Percentiles rank a stretch among this genome's conserved stretches.
These are phyloP conservation scores for Tichodroma muraria DNA, from an alignment of 2,113 vertebrate species.

Conservation along the genomic window DNA sequence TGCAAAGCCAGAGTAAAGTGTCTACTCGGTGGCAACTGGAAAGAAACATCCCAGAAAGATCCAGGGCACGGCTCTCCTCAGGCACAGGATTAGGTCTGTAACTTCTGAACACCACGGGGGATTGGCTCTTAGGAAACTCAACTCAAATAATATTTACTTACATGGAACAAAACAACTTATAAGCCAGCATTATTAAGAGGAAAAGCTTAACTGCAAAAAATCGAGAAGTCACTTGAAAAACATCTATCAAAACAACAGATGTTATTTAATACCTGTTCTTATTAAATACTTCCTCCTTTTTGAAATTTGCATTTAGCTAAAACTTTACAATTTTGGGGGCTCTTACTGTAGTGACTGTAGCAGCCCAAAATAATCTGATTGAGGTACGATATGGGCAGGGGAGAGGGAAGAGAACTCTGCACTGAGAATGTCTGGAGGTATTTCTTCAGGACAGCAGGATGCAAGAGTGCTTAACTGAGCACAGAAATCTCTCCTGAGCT, in stretches of 20 bases:
- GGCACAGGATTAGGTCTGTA: neutral
- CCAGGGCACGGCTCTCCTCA: neutral
- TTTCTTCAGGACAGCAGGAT: neutral
- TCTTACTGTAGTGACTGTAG: neutral
- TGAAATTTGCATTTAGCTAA: neutral
- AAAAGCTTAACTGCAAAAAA: neutral
- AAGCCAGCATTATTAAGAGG: neutral
- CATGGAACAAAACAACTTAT: neutral
- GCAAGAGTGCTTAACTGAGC: neutral
- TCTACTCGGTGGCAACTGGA: neutral
- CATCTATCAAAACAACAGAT: neutral
- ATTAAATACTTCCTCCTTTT: neutral
- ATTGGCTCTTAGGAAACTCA: neutral
- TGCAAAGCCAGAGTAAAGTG: neutral
- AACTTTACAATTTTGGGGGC: neutral
- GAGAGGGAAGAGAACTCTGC: neutral
- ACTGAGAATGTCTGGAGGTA: neutral
- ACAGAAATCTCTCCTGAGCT: neutral
- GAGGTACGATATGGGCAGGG: neutral
- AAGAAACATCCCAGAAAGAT: neutral
- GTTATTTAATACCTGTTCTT: neutral
- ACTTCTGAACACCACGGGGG: neutral
- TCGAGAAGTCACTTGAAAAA: neutral
- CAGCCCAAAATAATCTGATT: neutral
- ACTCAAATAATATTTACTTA: neutral